Percentiles rank a stretch among this genome's conserved stretches.
Conservation (phyloP, 2,888 invertebrate species). For the Leucophora obtusa region DNA sequence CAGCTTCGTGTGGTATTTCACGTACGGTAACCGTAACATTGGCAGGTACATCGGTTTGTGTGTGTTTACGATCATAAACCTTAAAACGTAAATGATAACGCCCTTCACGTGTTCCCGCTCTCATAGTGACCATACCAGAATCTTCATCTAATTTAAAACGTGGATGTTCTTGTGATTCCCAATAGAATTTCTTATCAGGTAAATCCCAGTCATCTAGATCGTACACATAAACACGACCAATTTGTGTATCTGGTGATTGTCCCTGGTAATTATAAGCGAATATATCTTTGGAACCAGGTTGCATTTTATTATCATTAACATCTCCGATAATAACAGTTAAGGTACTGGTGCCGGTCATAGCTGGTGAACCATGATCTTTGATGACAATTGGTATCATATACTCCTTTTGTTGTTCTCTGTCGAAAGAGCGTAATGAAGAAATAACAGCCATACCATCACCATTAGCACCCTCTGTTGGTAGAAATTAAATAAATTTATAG, state of each 20-base stretch:
- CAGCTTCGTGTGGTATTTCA: constrained; percentile 96
- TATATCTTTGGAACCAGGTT: constrained; percentile 97
- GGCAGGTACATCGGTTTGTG: constrained; percentile 96
- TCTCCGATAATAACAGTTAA: constrained; percentile 98
- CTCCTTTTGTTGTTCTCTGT: constrained; percentile 96
- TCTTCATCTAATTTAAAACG: constrained; percentile 93
- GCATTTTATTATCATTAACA: constrained; percentile 99
- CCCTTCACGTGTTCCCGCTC: constrained; percentile 93
- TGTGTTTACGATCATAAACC: constrained; percentile 96
- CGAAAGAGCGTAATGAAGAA: constrained; percentile 94
- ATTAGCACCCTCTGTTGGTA: constrained; percentile 90
- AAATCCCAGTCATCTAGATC: constrained; percentile 99
- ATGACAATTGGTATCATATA: constrained; percentile 98
- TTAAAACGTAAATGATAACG: constrained; percentile 89
- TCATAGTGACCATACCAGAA: constrained; percentile 97
- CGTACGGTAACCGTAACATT: constrained; percentile 96
- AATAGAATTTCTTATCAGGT: constrained; percentile 97
- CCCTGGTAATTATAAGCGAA: constrained; percentile 98
- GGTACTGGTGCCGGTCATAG: constrained; percentile 97
- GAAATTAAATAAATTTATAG: neutral
- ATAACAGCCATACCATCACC: constrained; percentile 99
- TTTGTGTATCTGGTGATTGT: constrained; percentile 92
- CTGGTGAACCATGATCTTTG: constrained; percentile 97
- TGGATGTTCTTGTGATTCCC: constrained; percentile 92
- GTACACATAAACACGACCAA: constrained; percentile 97